Conservation (phyloP, 2,113 vertebrate species). For the Ovis canadensis region DNA sequence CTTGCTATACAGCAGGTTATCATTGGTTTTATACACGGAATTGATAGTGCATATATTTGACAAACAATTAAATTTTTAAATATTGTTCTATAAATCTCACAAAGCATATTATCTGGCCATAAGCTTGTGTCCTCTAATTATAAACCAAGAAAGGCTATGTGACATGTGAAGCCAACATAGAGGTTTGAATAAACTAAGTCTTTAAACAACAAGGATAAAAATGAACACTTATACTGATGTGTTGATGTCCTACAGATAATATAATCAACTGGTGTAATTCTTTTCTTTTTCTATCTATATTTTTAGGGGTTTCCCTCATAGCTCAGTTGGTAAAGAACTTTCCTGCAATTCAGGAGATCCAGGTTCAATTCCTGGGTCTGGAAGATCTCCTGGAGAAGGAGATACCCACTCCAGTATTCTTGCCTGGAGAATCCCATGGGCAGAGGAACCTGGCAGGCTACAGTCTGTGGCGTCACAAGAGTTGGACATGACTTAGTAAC, state of each 20-base stretch:
- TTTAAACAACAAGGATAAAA: background rate
- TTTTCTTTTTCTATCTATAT: background rate
- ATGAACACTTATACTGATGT: background rate
- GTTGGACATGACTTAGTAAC: background rate
- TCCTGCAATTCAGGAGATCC: background rate
- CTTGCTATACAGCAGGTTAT: background rate
- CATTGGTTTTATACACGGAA: background rate
- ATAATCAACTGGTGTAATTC: background rate
- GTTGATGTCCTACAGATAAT: background rate
- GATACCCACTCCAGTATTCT: background rate
- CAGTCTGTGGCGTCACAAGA: background rate
- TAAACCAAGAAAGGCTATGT: background rate
- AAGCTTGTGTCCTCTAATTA: background rate
- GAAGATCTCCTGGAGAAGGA: background rate
- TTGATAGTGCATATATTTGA: background rate
- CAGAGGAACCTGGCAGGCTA: background rate
- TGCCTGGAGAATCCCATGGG: background rate
- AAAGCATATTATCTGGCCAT: background rate
- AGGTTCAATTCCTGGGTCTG: background rate
- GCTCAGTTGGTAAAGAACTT: background rate
- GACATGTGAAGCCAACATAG: background rate
- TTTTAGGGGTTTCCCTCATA: background rate
- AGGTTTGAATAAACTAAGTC: background rate
- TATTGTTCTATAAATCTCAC: background rate
- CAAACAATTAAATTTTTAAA: background rate